These are phyloP conservation scores for Zaprionus capensis DNA, from an alignment of 1,140 invertebrate genomes.

Conservation along the genomic window DNA sequence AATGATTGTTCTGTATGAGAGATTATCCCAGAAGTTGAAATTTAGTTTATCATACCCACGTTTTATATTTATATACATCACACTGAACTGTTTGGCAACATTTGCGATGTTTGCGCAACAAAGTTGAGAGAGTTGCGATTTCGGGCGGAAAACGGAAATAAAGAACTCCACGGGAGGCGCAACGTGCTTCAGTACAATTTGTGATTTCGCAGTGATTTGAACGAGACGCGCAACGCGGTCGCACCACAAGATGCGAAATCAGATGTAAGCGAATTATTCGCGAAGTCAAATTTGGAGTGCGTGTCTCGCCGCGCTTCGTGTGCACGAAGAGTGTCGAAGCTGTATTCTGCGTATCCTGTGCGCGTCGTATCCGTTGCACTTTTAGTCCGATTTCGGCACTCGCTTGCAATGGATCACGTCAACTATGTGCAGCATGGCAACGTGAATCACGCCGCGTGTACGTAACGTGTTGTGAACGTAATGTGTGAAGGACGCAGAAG, in stretches of 20 bases:
- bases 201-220: conserved; percentile 74
- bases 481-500: conserved; percentile 15
- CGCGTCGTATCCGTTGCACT: conserved; percentile 21
- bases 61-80: too few species aligned
- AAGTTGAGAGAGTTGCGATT: conserved; percentile 15
- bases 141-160: conserved; percentile 43
- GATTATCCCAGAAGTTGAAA: too few species aligned
- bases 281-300: conserved; percentile 9
- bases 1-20: too few species aligned
- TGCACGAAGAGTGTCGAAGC: conserved; percentile 30
- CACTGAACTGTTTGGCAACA: conserved; percentile 11
- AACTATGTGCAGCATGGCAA: conserved; percentile 19
- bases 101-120: not conserved
- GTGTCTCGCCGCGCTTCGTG: not conserved
- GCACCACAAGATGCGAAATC: conserved; percentile 28
- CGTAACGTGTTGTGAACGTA: conserved; percentile 23
- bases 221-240: conserved; percentile 50
- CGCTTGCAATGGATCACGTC: conserved; percentile 56
- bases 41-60: too few species aligned
- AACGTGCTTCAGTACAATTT: conserved; percentile 75
- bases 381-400: conserved; percentile 65
- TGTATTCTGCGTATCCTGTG: conserved; percentile 36
- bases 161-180: conserved; percentile 73
- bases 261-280: conserved; percentile 7
- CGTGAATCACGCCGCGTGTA: conserved; percentile 25